These are phyloP conservation scores for Champsocephalus gunnari DNA, from an alignment of 2,797 vertebrate genomes.

Conservation along the genomic window DNA sequence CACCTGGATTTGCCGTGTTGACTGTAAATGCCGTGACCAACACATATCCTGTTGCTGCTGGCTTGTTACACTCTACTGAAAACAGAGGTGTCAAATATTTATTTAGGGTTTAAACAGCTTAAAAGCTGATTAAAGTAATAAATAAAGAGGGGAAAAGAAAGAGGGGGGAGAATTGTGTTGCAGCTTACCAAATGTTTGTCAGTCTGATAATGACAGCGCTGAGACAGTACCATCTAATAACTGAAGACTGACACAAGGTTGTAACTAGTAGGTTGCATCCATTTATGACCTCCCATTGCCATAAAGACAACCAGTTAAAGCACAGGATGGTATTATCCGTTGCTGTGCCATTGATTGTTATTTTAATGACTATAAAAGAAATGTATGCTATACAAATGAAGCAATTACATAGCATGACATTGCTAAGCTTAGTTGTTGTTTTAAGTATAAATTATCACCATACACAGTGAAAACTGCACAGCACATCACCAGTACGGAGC, in stretches of 20 bases:
- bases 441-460: conserved; percentile 4
- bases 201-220: conserved; percentile 8
- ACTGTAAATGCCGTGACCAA: conserved; percentile 3
- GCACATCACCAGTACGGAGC: no score
- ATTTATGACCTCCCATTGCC: background rate
- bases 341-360: background rate
- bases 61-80: background rate
- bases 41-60: background rate
- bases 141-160: background rate
- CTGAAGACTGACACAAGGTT: conserved; percentile 4
- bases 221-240: background rate
- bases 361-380: background rate
- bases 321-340: background rate
- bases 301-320: background rate
- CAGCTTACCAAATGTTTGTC: background rate
- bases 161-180: background rate
- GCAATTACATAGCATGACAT: background rate
- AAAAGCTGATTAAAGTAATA: background rate
- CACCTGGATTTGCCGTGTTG: conserved; percentile 27
- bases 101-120: conserved; percentile 5
- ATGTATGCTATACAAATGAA: background rate
- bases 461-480: background rate
- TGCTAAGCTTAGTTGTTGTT: background rate
- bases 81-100: background rate
- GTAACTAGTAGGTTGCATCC: background rate